These are phyloP conservation scores for Myotis daubentonii DNA, from an alignment of 2,797 vertebrate genomes.

Conservation along the genomic window DNA sequence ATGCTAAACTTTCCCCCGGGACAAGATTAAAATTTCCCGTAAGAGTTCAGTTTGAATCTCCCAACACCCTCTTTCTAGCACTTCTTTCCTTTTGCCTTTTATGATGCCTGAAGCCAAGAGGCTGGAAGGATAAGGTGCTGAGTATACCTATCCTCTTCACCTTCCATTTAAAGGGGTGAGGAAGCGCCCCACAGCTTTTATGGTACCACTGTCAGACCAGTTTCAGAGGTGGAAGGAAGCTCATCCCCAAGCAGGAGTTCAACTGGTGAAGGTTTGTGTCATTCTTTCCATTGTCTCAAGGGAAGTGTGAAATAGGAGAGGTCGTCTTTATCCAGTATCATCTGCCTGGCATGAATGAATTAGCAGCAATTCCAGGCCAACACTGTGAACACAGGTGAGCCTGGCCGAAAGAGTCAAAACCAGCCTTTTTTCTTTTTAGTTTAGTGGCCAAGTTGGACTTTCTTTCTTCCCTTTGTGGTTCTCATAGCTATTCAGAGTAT, in stretches of 20 bases:
- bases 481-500: not conserved
- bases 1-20: not conserved
- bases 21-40: constrained; percentile 12
- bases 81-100: constrained; percentile 35
- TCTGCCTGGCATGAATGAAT: not conserved
- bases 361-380: not conserved
- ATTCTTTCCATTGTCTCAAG: constrained; percentile 43
- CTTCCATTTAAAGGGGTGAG: not conserved
- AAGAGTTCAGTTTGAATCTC: constrained; percentile 4
- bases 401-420: not conserved
- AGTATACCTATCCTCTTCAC: not conserved
- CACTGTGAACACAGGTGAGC: not conserved
- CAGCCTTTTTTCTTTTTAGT: not conserved
- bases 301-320: constrained; percentile 15
- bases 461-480: not conserved
- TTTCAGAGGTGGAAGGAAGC: not conserved
- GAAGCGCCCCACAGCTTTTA: not conserved
- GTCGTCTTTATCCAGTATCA: not conserved
- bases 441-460: not conserved
- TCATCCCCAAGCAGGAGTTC: not conserved
- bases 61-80: not conserved
- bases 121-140: not conserved
- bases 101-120: not conserved
- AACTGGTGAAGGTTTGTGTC: not conserved
- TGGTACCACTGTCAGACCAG: not conserved